Conservation (phyloP, 2,113 vertebrate species). For the Nothocercus julius region DNA sequence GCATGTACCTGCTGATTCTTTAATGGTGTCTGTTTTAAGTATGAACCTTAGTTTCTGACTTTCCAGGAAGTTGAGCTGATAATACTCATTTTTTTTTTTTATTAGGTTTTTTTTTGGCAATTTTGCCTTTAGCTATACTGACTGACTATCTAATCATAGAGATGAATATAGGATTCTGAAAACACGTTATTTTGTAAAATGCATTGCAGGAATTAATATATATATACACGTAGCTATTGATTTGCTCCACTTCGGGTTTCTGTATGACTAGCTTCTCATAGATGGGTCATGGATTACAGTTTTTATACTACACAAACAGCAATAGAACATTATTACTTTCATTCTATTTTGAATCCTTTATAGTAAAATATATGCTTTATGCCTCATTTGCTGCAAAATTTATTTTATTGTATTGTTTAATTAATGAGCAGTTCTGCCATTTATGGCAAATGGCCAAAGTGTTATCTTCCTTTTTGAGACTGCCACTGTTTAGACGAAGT, state of each 20-base stretch:
- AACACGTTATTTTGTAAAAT: background rate
- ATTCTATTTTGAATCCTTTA: conserved; percentile 61
- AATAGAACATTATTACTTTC: conserved; percentile 41
- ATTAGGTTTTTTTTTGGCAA: background rate
- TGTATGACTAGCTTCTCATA: background rate
- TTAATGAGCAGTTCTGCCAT: conserved; percentile 70
- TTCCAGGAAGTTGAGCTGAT: background rate
- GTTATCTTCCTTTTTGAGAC: conserved; percentile 52
- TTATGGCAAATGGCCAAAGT: conserved; percentile 72
- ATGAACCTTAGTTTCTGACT: background rate
- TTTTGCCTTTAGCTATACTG: background rate
- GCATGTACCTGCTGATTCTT: background rate
- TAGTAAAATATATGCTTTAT: conserved; percentile 65
- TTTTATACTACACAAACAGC: conserved; percentile 18
- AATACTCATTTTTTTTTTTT: background rate
- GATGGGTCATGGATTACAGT: conserved; percentile 9
- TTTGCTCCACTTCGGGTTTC: conserved; percentile 33
- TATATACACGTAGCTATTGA: background rate
- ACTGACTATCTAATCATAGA: background rate
- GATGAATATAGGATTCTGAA: background rate
- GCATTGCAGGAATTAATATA: conserved; percentile 18
- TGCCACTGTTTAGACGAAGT: conserved; percentile 54
- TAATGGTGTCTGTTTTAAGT: background rate
- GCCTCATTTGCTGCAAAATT: conserved; percentile 74
- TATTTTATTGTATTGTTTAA: conserved; percentile 72